Evolutionary conservation across 2,113 vertebrate species (phyloP), one percentile per base, ranked within the genome.

Genomic region (Indicator indicator): DNA sequence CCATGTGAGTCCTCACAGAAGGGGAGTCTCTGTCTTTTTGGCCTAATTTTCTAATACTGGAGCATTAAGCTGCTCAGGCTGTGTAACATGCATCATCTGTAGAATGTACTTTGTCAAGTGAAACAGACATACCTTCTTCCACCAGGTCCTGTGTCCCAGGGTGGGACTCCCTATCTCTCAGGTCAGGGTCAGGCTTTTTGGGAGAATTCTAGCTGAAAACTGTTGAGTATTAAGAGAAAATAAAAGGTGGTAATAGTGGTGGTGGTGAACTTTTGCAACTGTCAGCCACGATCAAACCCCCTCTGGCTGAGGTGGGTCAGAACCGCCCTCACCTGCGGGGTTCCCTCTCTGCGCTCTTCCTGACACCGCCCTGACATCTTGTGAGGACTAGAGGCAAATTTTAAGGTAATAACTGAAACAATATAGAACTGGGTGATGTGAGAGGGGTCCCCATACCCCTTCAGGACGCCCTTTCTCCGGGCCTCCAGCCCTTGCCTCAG

Each of bases 221-320:
- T 3, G 9, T 4, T 4, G 13, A 13, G 23, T 4, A 16, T 23
- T 30, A 8, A 27, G 7, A 5, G 16, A 9, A 33, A 13, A 2
- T 3, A 9, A 30, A 8, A 17, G 2, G 17, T 0, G 28, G 1
- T 5, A 20, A 6, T 6, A 26, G 9, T 7, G 4, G 1, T 5
- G 23, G 6, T 6, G 26, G 9, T 7, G 4, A 32, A 5, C 1
- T 24, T 5, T 8, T 1, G 16, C 62, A 2, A 2, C 0, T 7
- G 30, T 1, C 24, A 5, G 54, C 0, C 2, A 13, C 9, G 13
- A 5, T 3, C 0, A 20, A 16, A 9, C 2, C 36, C 27, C 23
- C 50, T 18, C 28, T 38, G 14, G 2, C 90, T 3, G 62, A 3
- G 59, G 30, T 9, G 58, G 20, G 33, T 23, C 64, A 5, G 59